These are phyloP conservation scores for Dynastes hyllus DNA, from an alignment of 2,888 invertebrate genomes.

Conservation along the genomic window DNA sequence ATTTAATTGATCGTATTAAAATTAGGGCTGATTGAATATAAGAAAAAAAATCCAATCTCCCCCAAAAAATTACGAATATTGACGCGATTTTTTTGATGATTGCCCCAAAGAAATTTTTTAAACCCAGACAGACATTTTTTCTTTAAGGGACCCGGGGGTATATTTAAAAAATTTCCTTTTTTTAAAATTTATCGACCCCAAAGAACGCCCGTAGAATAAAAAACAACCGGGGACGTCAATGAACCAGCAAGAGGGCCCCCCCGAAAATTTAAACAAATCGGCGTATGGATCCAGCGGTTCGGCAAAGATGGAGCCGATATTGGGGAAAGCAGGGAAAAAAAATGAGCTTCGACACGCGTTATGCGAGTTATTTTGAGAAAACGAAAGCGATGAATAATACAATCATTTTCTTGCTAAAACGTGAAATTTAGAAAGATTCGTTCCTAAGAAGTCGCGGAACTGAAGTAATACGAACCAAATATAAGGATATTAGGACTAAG, in stretches of 20 bases:
- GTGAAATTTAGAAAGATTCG: background rate
- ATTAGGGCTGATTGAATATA: no score
- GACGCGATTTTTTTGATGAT: background rate
- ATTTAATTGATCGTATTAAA: no score
- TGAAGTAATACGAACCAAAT: background rate
- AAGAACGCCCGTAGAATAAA: constrained; percentile 21
- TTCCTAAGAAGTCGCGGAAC: background rate
- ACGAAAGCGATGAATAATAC: constrained; percentile 4
- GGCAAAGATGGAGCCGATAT: no score
- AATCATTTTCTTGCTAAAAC: background rate
- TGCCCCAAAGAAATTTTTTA: background rate
- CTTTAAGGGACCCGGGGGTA: no score
- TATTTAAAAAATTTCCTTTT: constrained; percentile 24
- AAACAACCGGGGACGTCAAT: constrained; percentile 29
- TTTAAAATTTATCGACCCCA: constrained; percentile 22
- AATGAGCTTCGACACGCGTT: background rate
- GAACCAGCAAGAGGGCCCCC: no score
- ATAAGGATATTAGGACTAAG: background rate
- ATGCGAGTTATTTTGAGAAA: background rate
- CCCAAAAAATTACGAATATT: no score
- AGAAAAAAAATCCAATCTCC: no score
- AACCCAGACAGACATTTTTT: constrained; percentile 17
- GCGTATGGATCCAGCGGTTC: background rate
- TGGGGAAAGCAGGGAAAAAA: background rate
- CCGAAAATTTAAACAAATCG: constrained; percentile 20